Conservation (phyloP, 2,113 vertebrate genomes). For the Thryonomys swinderianus region DNA sequence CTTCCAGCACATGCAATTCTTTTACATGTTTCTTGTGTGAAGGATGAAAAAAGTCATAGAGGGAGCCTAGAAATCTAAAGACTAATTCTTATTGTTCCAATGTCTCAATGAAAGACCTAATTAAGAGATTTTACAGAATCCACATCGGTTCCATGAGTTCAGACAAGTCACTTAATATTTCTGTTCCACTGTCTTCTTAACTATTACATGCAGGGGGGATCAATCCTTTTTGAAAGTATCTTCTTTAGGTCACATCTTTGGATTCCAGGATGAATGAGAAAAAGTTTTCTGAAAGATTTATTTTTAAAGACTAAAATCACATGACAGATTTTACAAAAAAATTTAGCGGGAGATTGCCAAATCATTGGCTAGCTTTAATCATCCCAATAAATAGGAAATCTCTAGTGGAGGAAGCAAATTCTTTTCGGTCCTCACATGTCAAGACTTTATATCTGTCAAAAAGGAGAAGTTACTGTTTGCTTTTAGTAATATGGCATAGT, state of each 20-base stretch:
- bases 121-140: background rate
- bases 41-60: background rate
- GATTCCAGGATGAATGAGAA: background rate
- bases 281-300: slow-evolving; percentile 2
- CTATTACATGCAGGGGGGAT: background rate
- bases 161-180: background rate
- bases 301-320: slow-evolving; percentile 28
- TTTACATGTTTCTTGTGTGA: background rate
- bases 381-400: background rate
- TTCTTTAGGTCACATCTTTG: background rate
- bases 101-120: background rate
- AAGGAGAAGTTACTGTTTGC: slow-evolving; percentile 50
- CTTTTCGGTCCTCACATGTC: slow-evolving; percentile 18
- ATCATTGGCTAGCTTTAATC: background rate
- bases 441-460: slow-evolving; percentile 39
- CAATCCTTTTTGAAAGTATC: background rate
- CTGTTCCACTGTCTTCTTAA: background rate
- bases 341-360: background rate
- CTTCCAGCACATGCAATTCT: background rate
- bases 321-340: slow-evolving; percentile 11
- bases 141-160: background rate
- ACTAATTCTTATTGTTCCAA: slow-evolving; percentile 7
- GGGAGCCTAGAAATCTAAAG: background rate
- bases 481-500: slow-evolving; percentile 13
- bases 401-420: slow-evolving; percentile 24